These are phyloP conservation scores for Oceanodroma leucorhoa DNA, from an alignment of 2,797 vertebrate genomes.

Conservation along the genomic window DNA sequence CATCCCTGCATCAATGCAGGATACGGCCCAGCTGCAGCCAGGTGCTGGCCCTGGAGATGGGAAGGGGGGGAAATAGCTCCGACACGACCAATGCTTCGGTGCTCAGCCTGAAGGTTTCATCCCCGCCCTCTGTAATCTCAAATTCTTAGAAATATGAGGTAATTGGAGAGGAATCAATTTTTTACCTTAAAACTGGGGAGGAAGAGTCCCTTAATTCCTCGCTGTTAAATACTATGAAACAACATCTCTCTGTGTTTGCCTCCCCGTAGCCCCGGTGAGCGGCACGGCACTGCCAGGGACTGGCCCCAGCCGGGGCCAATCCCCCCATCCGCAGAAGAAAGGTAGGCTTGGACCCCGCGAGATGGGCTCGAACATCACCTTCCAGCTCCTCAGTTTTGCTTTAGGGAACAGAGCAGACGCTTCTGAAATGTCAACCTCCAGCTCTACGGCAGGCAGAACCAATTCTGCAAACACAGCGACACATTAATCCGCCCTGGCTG, in stretches of 20 bases:
- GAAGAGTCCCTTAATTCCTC: neutral
- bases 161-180: neutral
- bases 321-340: neutral
- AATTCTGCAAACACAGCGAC: neutral
- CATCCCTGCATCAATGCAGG: neutral
- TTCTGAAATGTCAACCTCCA: neutral
- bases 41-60: neutral
- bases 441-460: neutral
- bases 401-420: neutral
- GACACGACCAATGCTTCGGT: accelerated
- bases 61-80: neutral
- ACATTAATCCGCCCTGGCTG: accelerated
- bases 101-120: neutral
- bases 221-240: neutral
- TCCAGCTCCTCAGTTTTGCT: neutral
- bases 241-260: neutral
- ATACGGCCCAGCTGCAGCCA: neutral
- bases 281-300: accelerated
- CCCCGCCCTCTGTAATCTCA: neutral
- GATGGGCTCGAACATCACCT: neutral
- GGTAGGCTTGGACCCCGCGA: accelerated
- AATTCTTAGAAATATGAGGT: neutral
- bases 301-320: neutral
- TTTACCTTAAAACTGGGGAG: neutral
- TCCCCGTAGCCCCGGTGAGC: accelerated